Evolutionary conservation across 1,140 invertebrate genomes (phyloP).

Genomic region (Megathymus violae): DNA sequence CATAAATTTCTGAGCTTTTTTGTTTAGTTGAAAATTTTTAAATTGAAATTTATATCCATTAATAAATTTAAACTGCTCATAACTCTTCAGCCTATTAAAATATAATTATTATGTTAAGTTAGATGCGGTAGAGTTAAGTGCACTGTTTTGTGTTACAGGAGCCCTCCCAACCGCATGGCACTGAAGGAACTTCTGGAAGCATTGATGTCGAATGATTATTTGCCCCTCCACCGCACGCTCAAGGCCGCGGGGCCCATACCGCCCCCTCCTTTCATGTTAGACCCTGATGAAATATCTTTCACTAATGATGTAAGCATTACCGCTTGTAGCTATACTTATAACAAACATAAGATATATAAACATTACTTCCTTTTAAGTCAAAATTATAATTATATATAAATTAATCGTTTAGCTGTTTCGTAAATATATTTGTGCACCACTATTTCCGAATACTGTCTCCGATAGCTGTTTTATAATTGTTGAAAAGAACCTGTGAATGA

Average conservation of each 20-base stretch:
- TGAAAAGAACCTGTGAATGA: too few species aligned
- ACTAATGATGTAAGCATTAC: constrained; percentile 66
- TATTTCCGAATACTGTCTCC: too few species aligned
- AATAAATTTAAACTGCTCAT: constrained; percentile 4
- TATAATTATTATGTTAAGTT: neutral
- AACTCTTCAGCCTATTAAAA: too few species aligned
- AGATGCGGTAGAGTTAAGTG: neutral
- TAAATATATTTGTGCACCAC: too few species aligned
- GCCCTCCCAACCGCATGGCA: constrained; percentile 71
- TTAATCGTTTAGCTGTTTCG: too few species aligned
- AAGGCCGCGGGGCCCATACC: constrained; percentile 63
- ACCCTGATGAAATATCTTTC: constrained; percentile 59
- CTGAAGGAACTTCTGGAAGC: constrained; percentile 78
- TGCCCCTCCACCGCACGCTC: constrained; percentile 72
- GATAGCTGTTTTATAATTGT: too few species aligned
- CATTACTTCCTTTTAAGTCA: too few species aligned
- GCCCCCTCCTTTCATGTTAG: constrained; percentile 62
- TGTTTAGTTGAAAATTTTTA: too few species aligned
- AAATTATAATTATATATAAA: too few species aligned
- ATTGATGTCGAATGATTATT: constrained; percentile 68
- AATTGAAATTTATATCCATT: neutral
- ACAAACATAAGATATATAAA: too few species aligned
- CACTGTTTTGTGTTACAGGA: constrained; percentile 35
- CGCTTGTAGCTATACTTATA: too few species aligned
- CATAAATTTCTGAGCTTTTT: too few species aligned